Evolutionary conservation across 2,888 invertebrate genomes (phyloP).

Genomic region (Branchinecta sandiegonensis): DNA sequence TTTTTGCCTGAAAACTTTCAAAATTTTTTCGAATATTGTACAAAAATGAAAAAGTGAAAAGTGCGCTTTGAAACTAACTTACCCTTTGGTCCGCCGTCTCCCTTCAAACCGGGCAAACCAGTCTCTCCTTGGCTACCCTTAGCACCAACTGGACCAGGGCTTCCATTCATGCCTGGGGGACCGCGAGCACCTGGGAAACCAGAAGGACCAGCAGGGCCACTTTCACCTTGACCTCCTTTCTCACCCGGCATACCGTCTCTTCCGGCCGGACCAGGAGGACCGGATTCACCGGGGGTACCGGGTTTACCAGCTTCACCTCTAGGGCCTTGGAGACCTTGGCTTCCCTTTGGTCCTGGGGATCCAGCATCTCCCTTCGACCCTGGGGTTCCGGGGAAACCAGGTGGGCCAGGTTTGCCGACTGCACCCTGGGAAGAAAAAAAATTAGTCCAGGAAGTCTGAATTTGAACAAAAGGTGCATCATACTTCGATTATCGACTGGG

Average conservation of each 20-base stretch:
- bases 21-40: no score
- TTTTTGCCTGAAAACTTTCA: no score
- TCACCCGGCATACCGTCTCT: slow-evolving; percentile 66
- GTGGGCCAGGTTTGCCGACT: slow-evolving; percentile 64
- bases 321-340: slow-evolving; percentile 55
- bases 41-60: no score
- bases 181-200: slow-evolving; percentile 71
- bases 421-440: slow-evolving; percentile 44
- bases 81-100: slow-evolving; percentile 12
- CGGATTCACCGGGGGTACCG: slow-evolving; percentile 59
- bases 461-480: no score
- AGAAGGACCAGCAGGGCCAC: slow-evolving; percentile 56
- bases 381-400: slow-evolving; percentile 67
- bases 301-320: slow-evolving; percentile 58
- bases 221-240: slow-evolving; percentile 57
- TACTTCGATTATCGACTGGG: no score
- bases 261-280: slow-evolving; percentile 56
- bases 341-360: slow-evolving; percentile 56
- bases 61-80: neutral
- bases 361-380: slow-evolving; percentile 71
- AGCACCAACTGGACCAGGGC: slow-evolving; percentile 53
- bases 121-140: slow-evolving; percentile 55
- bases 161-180: slow-evolving; percentile 56
- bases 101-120: slow-evolving; percentile 9
- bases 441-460: neutral